phyloP scores from a whole-genome alignment of 2,113 vertebrate genomes.

The Mastomys natalensis region DNA sequence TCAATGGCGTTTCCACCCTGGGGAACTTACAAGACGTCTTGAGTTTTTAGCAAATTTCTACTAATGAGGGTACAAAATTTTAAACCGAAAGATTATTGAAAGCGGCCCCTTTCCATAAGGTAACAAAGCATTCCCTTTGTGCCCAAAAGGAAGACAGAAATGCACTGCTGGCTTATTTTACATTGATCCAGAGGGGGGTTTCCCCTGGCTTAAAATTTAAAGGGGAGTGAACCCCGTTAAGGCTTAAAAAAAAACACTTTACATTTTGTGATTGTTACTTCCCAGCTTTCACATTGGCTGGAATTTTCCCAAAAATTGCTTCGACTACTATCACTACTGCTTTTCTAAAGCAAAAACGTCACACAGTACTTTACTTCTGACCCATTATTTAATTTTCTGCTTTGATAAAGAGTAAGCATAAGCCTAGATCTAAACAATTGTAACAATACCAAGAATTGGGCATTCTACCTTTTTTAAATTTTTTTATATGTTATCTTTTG shows the following conservation, averaged over 20 bases:
- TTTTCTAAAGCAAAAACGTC: not conserved
- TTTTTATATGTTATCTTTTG: not conserved
- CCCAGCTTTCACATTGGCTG: not conserved
- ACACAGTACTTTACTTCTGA: not conserved
- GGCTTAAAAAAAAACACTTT: not conserved
- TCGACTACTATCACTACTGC: not conserved
- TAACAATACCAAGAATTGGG: not conserved
- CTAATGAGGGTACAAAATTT: not conserved
- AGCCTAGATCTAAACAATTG: not conserved
- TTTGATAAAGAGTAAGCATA: not conserved
- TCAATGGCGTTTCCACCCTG: not conserved
- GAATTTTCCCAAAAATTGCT: not conserved
- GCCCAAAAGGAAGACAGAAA: conserved; percentile 8
- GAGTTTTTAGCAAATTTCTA: not conserved
- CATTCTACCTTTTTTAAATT: not conserved
- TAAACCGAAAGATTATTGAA: conserved; percentile 11
- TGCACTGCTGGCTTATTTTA: not conserved
- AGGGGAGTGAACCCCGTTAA: not conserved
- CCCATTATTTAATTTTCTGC: not conserved
- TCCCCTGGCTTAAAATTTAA: not conserved
- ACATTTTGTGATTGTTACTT: not conserved
- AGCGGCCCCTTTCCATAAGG: not conserved
- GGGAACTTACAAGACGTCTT: not conserved
- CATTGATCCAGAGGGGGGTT: not conserved
- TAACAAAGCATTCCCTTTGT: not conserved